phyloP scores from a whole-genome alignment of 2,888 invertebrate species.

The Trachelus troglodyta region DNA sequence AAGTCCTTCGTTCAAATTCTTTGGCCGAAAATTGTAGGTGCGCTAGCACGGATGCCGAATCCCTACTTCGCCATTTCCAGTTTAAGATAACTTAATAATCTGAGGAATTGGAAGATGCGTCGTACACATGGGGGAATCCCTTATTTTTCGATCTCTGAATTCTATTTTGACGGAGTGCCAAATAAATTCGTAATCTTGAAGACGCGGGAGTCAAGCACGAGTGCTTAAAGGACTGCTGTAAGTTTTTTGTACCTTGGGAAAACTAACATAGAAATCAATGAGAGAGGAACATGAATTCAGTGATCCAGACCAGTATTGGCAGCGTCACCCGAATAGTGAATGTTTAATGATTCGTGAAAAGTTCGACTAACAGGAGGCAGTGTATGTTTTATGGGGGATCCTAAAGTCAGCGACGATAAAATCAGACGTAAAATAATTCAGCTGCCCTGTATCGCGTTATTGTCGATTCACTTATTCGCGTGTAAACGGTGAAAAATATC shows the following conservation, averaged over 20 bases:
- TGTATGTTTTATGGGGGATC: not conserved
- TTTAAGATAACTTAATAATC: not conserved
- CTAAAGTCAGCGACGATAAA: not conserved
- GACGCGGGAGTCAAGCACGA: not conserved
- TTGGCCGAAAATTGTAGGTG: constrained; percentile 29
- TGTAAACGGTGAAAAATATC: not conserved
- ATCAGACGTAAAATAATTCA: not conserved
- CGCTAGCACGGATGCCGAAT: not conserved
- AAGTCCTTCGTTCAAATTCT: constrained; percentile 36
- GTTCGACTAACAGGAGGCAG: not conserved
- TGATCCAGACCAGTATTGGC: not conserved
- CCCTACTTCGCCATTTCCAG: not conserved
- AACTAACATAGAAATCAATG: not conserved
- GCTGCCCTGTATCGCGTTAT: not conserved
- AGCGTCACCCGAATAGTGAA: not conserved
- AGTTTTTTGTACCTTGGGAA: not conserved
- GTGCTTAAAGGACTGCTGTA: not conserved
- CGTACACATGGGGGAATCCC: not conserved
- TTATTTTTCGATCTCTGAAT: not conserved
- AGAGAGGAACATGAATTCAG: not conserved
- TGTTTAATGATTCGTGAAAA: not conserved
- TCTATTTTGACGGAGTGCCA: not conserved
- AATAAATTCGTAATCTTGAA: not conserved
- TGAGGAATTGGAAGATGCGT: not conserved
- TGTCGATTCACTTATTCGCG: not conserved